Conservation (phyloP, 1,140 invertebrate species). For the Capitella teleta region DNA sequence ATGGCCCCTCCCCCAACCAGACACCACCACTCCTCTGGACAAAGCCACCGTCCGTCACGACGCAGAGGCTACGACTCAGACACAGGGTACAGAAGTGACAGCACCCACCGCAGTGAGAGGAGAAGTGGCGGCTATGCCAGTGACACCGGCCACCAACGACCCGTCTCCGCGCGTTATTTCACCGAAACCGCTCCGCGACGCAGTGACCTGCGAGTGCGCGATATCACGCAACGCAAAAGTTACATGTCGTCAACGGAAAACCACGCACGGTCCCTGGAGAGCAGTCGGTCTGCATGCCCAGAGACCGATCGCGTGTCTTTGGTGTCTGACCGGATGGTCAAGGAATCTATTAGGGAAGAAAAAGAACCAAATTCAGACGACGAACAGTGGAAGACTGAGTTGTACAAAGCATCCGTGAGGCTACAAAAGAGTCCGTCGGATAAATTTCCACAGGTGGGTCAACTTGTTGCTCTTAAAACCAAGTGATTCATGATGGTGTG, state of each 20-base stretch:
- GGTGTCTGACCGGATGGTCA: no score
- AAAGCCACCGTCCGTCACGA: neutral
- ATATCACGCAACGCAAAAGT: no score
- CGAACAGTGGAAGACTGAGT: neutral
- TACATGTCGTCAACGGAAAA: no score
- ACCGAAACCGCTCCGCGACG: no score
- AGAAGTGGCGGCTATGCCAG: conserved; percentile 1
- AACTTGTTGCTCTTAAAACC: no score
- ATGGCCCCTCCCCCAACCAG: conserved; percentile 10
- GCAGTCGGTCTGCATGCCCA: no score
- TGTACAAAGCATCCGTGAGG: neutral
- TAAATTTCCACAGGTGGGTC: no score
- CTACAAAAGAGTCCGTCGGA: conserved; percentile 4
- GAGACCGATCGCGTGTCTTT: no score
- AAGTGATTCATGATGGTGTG: no score
- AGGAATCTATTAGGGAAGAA: neutral
- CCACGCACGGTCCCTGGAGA: no score
- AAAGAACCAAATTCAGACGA: neutral
- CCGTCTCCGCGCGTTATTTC: no score
- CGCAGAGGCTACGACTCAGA: conserved; percentile 36
- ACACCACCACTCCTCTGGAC: conserved; percentile 3
- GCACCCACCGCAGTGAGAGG: conserved; percentile 13
- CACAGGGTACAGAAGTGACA: conserved; percentile 35
- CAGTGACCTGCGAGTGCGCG: no score
- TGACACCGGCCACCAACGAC: neutral